Percentiles rank a stretch among this genome's conserved stretches.
Conservation (phyloP, 2,888 invertebrate genomes). For the Physocephala rufipes region DNA sequence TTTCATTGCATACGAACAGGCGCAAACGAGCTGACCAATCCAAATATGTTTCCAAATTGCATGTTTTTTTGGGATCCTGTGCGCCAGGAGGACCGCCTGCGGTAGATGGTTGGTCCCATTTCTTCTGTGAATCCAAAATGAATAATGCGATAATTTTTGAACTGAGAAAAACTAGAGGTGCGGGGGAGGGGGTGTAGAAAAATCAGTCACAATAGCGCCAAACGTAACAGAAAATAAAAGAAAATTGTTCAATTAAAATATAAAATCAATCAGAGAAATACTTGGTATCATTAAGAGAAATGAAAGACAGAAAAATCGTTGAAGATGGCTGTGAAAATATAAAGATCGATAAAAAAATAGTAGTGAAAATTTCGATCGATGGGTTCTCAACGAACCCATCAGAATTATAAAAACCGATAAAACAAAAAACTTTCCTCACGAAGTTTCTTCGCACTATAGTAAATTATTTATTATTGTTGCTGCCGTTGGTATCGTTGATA, state of each 20-base stretch:
- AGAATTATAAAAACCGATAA: too few relatives aligned
- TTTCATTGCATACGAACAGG: conserved; percentile 65
- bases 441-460: too few relatives aligned
- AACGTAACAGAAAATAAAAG: not conserved
- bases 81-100: conserved; percentile 59
- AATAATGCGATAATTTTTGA: not conserved
- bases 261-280: too few relatives aligned
- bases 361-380: too few relatives aligned
- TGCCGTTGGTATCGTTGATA: too few relatives aligned
- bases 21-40: conserved; percentile 65
- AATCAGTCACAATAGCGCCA: too few relatives aligned
- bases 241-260: conserved; percentile 15
- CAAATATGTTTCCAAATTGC: conserved; percentile 65
- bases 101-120: conserved; percentile 62
- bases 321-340: not conserved
- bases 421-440: too few relatives aligned
- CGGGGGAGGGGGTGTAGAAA: not conserved
- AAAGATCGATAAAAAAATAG: not conserved
- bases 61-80: conserved; percentile 65
- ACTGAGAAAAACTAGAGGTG: not conserved
- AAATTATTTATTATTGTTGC: too few relatives aligned
- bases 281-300: not conserved
- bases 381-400: too few relatives aligned
- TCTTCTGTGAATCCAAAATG: conserved; percentile 49
- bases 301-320: not conserved